Evolutionary conservation across 2,888 invertebrate genomes (phyloP), one percentile per base, ranked within the genome.

Genomic region (Charanyca ferruginea): DNA sequence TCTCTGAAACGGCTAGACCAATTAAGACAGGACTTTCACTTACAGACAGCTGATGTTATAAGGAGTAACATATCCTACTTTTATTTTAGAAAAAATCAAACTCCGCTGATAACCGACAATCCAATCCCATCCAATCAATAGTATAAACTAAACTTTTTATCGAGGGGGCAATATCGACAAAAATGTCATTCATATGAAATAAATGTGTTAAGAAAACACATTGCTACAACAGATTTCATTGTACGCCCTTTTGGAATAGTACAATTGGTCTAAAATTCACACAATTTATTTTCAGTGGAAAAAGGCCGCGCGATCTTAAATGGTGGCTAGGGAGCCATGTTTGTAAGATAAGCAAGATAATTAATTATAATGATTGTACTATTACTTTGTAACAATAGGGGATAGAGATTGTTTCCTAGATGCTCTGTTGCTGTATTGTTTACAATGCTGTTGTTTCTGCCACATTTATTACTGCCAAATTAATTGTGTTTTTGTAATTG

Each of bases 361-460:
- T 65, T 73, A 44, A 67, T 73, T 65, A 45, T 51, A 49, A 67
- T 38, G 28, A 73, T 65, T 65, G 16, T n/a, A 28, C 16, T 22
- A 63, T 72, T 63, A 49, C 35, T 38, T 35, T 3, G 20, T 16
- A 45, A 51, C 49, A 38, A 65, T 28, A 51, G 28, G 13, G 66
- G 44, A 38, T 22, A 42, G 7, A 64, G 48, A 49, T 64, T 49
- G 18, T 64, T 63, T 16, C 32, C 8, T 25, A 13, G 18, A n/a
- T 49, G 25, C 48, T 25, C 7, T 25, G 4, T 16, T n/a, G 9
- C 7, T 18, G 20, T 38, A 38, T 45, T 20, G 71, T 41, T 32
- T 23, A 28, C n/a, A 20, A n/a, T 41, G 6, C 1, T 13, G 35
- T 7, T 11, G 9, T 7, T 8, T 71, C 16, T 25, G 18, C 9